phyloP scores from a whole-genome alignment of 2,888 invertebrate species.

The Leucozona laternaria region DNA sequence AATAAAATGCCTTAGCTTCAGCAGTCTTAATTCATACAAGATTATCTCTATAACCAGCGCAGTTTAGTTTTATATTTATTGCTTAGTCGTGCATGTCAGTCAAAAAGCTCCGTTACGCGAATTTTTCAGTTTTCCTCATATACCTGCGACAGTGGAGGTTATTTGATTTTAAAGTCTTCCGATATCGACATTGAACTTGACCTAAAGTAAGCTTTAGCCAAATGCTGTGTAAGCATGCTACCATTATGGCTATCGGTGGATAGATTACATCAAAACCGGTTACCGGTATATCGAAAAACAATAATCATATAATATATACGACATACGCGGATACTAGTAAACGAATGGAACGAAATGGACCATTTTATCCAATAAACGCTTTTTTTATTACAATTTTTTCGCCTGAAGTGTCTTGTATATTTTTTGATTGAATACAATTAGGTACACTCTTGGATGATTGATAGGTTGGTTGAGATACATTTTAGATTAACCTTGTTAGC shows the following conservation, averaged over 20 bases:
- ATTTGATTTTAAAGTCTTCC: neutral
- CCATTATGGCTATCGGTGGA: neutral
- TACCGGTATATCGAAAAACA: slow-evolving; percentile 22
- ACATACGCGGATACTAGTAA: neutral
- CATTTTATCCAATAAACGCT: neutral
- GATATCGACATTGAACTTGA: slow-evolving; percentile 62
- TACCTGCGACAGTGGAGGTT: too few species aligned
- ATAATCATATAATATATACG: neutral
- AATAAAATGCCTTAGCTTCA: neutral
- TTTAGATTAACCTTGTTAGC: slow-evolving; percentile 30
- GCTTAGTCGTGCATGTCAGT: neutral
- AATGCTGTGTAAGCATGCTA: neutral
- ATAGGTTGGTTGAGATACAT: slow-evolving; percentile 21
- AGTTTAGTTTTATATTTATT: neutral
- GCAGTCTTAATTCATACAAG: neutral
- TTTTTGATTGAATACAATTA: neutral
- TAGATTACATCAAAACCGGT: slow-evolving; percentile 15
- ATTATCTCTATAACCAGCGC: neutral
- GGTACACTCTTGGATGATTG: slow-evolving; percentile 26
- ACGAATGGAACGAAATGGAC: neutral
- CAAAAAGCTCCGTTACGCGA: neutral
- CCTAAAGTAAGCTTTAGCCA: slow-evolving; percentile 16
- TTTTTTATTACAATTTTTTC: neutral
- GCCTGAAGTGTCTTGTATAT: neutral
- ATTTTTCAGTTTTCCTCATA: slow-evolving; percentile 3